A percentile compares a stretch with the other conserved stretches of the same genome.
Conservation (phyloP, 1,140 invertebrate species). For the Venturia canescens region DNA sequence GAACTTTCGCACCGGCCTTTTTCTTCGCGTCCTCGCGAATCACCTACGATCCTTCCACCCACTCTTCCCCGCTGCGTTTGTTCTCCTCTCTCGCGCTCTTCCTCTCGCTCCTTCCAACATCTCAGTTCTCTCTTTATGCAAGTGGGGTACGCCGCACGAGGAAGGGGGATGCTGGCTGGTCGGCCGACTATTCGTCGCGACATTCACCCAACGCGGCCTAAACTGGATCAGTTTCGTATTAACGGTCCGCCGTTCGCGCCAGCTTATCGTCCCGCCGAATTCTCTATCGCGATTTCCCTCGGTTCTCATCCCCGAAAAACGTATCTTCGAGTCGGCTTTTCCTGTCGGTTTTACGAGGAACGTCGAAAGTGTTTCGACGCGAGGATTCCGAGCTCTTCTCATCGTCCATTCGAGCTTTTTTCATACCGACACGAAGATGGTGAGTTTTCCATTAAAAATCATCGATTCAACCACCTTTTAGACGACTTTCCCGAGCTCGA, state of each 20-base stretch:
- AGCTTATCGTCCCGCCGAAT: not conserved
- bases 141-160: conserved; percentile 63
- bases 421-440: too few species aligned
- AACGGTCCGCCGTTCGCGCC: conserved; percentile 47
- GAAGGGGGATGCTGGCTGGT: conserved; percentile 64
- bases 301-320: too few species aligned
- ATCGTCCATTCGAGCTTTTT: too few species aligned
- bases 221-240: conserved; percentile 67
- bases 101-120: not conserved
- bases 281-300: not conserved
- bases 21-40: conserved; percentile 45
- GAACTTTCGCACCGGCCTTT: too few species aligned
- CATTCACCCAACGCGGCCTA: conserved; percentile 66
- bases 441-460: too few species aligned
- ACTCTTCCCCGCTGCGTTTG: conserved; percentile 3
- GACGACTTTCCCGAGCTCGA: too few species aligned
- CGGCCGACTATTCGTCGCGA: conserved; percentile 57
- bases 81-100: not conserved
- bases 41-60: conserved; percentile 25
- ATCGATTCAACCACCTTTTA: too few species aligned
- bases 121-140: conserved; percentile 37
- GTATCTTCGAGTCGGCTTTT: too few species aligned
- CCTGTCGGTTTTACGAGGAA: too few species aligned
- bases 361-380: too few species aligned
- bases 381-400: too few species aligned